A percentile compares a stretch with the other conserved stretches of the same genome.
These are phyloP conservation scores for Epizoanthus stellaris DNA, from an alignment of 92 coral and sea anemone species.

Conservation along the genomic window DNA sequence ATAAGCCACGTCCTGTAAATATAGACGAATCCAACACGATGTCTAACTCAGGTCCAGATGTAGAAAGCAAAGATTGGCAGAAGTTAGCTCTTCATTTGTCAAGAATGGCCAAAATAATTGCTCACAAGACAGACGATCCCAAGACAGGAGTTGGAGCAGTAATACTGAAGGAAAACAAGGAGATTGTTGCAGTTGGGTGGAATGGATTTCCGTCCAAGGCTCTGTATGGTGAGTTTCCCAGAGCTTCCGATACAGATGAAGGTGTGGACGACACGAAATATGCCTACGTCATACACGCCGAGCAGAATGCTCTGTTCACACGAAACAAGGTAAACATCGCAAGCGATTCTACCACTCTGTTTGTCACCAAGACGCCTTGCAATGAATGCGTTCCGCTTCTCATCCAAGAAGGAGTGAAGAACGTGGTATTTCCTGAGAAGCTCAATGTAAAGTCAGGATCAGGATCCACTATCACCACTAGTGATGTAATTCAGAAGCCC, in stretches of 20 bases:
- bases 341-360: slow-evolving; percentile 62
- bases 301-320: slow-evolving; percentile 79
- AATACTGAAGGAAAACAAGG: slow-evolving; percentile 53
- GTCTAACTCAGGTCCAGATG: neutral
- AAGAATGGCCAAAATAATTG: slow-evolving; percentile 73
- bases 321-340: slow-evolving; percentile 64
- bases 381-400: slow-evolving; percentile 77
- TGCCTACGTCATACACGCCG: slow-evolving; percentile 84
- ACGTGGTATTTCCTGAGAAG: slow-evolving; percentile 50
- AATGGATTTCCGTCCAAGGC: slow-evolving; percentile 92
- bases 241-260: slow-evolving; percentile 60
- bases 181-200: slow-evolving; percentile 84
- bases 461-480: neutral
- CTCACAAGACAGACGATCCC: slow-evolving; percentile 90
- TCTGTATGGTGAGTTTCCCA: slow-evolving; percentile 85
- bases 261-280: slow-evolving; percentile 53
- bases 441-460: neutral
- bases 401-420: slow-evolving; percentile 64
- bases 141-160: slow-evolving; percentile 90
- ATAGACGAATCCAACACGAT: neutral
- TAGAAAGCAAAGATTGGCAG: slow-evolving; percentile 17
- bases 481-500: neutral
- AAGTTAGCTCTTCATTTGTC: slow-evolving; percentile 58
- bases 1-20: neutral
- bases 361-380: slow-evolving; percentile 82